Base-by-base conservation (phyloP, 1,140 invertebrate genomes). In the Penaeus vannamei region DNA sequence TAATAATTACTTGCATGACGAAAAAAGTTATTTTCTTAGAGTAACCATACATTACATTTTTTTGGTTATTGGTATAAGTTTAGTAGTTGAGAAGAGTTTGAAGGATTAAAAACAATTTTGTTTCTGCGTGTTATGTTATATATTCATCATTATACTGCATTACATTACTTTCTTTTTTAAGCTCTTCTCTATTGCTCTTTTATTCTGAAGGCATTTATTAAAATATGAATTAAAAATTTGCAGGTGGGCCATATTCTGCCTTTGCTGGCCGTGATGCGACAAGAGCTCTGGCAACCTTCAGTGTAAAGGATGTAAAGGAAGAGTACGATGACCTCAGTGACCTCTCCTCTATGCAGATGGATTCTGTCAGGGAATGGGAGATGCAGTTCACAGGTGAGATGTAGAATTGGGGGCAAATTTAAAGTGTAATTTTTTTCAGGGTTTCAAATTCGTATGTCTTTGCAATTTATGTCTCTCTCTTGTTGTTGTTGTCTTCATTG, bases 201-300 rank as follows among this genome's bases (percentile, higher is more conserved):
- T 53, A 14, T 53, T 53, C 53, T 53, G 10, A 12, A 53, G 53
- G 10, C 53, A 53, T 53, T 1, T 53, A 53, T 12, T 53, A 53
- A 53, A 53, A 53, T 53, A 17, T 53, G 17, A 53, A 53, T 17
- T 53, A 53, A 53, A 36, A 53, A 12, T 42, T 22, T 23, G 77
- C 90, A 98, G 97, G 96, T 93, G 98, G 97, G 80, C 97, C 98
- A 64, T 99, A 99, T 94, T 95, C 96, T 90, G 96, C 96, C 23
- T 99, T 99, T 94, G 98, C 97, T 91, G 98, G 98, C n/a, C 95
- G 95, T 91, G 98, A 99, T 95, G 98, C 98, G 61, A 98, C 98
- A 7, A 94, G 98, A 93, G 97, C 97, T 59, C 94, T 99, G 80
- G 98, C 98, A 36, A 98, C 97, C 90, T 99, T 99, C 93, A 96